Evolutionary conservation across 2,888 invertebrate genomes (phyloP).

Genomic region (Gandaritis pyraliata): DNA sequence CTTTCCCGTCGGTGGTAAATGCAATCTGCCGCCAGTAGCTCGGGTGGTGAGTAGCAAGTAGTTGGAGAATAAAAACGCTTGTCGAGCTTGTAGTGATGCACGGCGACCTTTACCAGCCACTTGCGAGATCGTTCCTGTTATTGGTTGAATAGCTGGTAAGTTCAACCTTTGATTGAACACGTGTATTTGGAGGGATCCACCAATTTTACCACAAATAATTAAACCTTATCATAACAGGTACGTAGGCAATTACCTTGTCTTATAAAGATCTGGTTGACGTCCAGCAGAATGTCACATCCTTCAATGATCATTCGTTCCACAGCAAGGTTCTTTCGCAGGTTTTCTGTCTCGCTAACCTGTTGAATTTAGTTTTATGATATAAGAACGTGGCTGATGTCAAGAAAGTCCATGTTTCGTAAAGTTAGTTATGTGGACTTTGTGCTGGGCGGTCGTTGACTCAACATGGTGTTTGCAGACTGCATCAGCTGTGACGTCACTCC

Average conservation of each 20-base stretch:
- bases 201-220: too few species aligned
- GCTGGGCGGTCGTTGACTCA: too few species aligned
- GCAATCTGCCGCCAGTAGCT: constrained; percentile 93
- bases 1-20: constrained; percentile 92
- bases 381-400: too few species aligned
- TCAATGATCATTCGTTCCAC: constrained; percentile 97
- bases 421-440: too few species aligned
- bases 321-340: constrained; percentile 94
- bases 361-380: neutral
- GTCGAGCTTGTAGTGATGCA: constrained; percentile 82
- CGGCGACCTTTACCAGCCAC: constrained; percentile 85
- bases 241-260: constrained; percentile 95
- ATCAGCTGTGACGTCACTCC: too few species aligned
- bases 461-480: too few species aligned
- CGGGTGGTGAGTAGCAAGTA: constrained; percentile 93
- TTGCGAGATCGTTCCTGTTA: constrained; percentile 90
- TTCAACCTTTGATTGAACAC: too few species aligned
- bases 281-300: constrained; percentile 95
- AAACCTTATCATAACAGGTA: too few species aligned
- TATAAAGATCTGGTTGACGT: constrained; percentile 97
- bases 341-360: constrained; percentile 95
- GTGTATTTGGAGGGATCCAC: too few species aligned
- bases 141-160: neutral
- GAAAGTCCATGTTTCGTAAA: too few species aligned
- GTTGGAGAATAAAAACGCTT: constrained; percentile 96